Conservation (phyloP, 2,888 invertebrate species). For the Folsomia manolachei region DNA sequence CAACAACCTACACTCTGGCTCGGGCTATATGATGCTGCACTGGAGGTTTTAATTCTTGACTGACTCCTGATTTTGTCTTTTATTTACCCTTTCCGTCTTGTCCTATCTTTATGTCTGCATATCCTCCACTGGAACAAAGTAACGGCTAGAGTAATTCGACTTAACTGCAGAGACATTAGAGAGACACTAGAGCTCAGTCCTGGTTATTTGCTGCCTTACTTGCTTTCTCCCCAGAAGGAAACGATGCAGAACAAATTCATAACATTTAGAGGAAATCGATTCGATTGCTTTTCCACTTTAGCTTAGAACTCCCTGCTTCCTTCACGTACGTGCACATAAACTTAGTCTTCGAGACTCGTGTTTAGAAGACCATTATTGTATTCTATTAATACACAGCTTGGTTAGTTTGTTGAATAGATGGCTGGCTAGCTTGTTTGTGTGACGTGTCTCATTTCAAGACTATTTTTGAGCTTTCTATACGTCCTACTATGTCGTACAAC, state of each 20-base stretch:
- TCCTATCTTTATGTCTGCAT: not conserved
- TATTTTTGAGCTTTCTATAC: no score
- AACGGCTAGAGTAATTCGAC: not conserved
- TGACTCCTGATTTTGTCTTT: no score
- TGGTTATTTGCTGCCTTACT: not conserved
- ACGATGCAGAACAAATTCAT: conserved; percentile 47
- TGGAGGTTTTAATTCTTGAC: not conserved
- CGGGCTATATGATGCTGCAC: not conserved
- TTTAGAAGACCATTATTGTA: conserved; percentile 3
- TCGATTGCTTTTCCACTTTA: conserved; percentile 22
- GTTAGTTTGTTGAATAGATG: no score
- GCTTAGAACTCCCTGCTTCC: not conserved
- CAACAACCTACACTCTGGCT: not conserved
- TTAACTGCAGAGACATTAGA: not conserved
- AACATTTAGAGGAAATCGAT: conserved; percentile 45
- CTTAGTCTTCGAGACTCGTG: not conserved
- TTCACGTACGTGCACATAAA: not conserved
- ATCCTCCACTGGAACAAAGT: not conserved
- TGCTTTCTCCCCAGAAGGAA: conserved; percentile 19
- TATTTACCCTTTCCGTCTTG: no score
- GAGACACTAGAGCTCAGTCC: not conserved
- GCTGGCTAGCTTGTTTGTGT: no score
- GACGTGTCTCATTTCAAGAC: not conserved
- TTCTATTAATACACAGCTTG: not conserved
- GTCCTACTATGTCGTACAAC: not conserved